Evolutionary conservation across 2,888 invertebrate genomes (phyloP).

Genomic region (Ctenicera cuprea): DNA sequence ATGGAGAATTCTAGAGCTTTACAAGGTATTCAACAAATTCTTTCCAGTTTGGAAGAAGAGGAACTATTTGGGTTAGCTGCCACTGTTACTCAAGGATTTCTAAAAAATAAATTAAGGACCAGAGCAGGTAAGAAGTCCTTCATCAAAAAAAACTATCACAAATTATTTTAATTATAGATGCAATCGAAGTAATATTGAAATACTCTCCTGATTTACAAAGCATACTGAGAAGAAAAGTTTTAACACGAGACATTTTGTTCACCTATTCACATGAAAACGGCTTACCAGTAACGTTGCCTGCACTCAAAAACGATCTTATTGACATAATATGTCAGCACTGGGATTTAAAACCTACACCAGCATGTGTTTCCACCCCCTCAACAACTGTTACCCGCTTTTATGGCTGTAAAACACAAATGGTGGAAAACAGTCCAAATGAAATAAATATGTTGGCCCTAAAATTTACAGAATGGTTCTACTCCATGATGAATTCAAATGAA

Average conservation of each 20-base stretch:
- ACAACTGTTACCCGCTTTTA: no score
- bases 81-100: slow-evolving; percentile 68
- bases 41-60: slow-evolving; percentile 60
- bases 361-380: neutral
- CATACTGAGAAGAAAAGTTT: slow-evolving; percentile 73
- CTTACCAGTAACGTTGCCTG: slow-evolving; percentile 70
- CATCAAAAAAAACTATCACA: neutral
- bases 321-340: slow-evolving; percentile 72
- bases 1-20: slow-evolving; percentile 18
- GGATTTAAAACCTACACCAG: slow-evolving; percentile 61
- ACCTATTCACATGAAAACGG: slow-evolving; percentile 74
- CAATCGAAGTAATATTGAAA: slow-evolving; percentile 73
- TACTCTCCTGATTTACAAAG: slow-evolving; percentile 73
- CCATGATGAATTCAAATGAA: slow-evolving; percentile 70
- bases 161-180: slow-evolving; percentile 69
- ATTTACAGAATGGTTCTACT: slow-evolving; percentile 78
- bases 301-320: slow-evolving; percentile 75
- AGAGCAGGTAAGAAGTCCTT: slow-evolving; percentile 61
- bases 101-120: slow-evolving; percentile 61
- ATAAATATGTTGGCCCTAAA: slow-evolving; percentile 74
- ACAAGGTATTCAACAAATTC: slow-evolving; percentile 43
- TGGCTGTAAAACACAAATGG: no score
- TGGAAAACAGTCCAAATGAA: slow-evolving; percentile 13
- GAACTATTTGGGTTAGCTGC: slow-evolving; percentile 62
- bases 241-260: slow-evolving; percentile 76